Percentiles rank a stretch among this genome's conserved stretches.
phyloP scores from a whole-genome alignment of 1,140 invertebrate species.

The Rhyzopertha dominica region DNA sequence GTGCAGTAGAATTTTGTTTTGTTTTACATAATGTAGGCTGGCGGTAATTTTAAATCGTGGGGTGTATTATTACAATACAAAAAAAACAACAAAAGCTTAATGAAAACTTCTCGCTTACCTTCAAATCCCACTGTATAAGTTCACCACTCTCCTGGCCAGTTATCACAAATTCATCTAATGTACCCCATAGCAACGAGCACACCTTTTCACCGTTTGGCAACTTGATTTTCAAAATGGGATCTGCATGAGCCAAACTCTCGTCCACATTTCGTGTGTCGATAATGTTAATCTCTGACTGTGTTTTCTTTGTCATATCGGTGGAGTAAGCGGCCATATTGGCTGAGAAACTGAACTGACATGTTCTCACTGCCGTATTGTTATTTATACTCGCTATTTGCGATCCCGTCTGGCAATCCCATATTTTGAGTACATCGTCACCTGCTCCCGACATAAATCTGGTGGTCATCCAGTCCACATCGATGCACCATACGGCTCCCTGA shows the following conservation, averaged over 20 bases:
- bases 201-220: conserved; percentile 75
- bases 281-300: conserved; percentile 85
- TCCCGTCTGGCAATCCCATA: conserved; percentile 87
- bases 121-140: conserved; percentile 85
- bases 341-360: conserved; percentile 89
- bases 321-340: conserved; percentile 88
- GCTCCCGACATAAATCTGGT: conserved; percentile 86
- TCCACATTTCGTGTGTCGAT: conserved; percentile 74
- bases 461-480: conserved; percentile 96
- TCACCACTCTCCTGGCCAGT: conserved; percentile 94
- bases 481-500: conserved; percentile 94
- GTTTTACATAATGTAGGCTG: too few relatives aligned
- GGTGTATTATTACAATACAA: too few relatives aligned
- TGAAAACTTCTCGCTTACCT: conserved; percentile 62
- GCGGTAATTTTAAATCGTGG: too few relatives aligned
- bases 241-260: conserved; percentile 50
- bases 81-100: not conserved
- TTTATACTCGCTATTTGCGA: conserved; percentile 69
- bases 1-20: too few relatives aligned
- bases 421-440: conserved; percentile 81
- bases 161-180: conserved; percentile 84
- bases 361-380: conserved; percentile 84
- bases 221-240: conserved; percentile 59
- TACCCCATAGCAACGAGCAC: conserved; percentile 89
- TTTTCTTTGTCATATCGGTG: conserved; percentile 87